Evolutionary conservation across 37 sponge, comb jelly and placozoan genomes (phyloP).

Genomic region (Dysidea cf. avara): DNA sequence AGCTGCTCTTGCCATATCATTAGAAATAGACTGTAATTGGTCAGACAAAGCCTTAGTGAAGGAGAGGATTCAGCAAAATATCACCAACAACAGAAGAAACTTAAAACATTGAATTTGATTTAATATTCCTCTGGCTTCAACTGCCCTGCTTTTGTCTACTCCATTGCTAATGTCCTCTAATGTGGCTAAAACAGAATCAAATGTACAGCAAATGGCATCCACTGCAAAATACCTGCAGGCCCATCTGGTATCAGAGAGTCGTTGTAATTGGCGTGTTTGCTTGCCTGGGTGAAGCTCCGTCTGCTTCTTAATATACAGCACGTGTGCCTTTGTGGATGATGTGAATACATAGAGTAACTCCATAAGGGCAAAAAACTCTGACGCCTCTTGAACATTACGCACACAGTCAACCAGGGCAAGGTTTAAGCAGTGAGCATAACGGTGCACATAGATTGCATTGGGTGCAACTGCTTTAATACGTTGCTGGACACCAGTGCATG

Average conservation of each 20-base stretch:
- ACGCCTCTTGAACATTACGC: constrained; percentile 12
- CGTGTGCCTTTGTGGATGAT: constrained; percentile 43
- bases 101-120: constrained; percentile 47
- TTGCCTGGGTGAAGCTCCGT: constrained; percentile 41
- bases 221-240: constrained; percentile 31
- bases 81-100: constrained; percentile 38
- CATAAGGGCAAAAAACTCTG: constrained; percentile 44
- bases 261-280: constrained; percentile 28
- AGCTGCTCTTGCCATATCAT: constrained; percentile 38
- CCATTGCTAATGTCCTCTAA: constrained; percentile 58
- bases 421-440: constrained; percentile 63
- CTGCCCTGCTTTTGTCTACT: constrained; percentile 48
- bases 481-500: constrained; percentile 36
- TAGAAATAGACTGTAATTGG: constrained; percentile 39
- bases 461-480: constrained; percentile 44
- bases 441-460: constrained; percentile 36
- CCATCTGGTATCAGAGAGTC: constrained; percentile 41
- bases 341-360: constrained; percentile 42
- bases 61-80: constrained; percentile 40
- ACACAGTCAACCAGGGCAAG: constrained; percentile 48
- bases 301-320: constrained; percentile 22
- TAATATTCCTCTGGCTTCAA: constrained; percentile 59
- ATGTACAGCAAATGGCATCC: constrained; percentile 37
- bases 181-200: constrained; percentile 61
- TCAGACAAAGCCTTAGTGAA: constrained; percentile 56